These are phyloP conservation scores for Papilio polyxenes DNA, from an alignment of 1,140 invertebrate species.

Conservation along the genomic window DNA sequence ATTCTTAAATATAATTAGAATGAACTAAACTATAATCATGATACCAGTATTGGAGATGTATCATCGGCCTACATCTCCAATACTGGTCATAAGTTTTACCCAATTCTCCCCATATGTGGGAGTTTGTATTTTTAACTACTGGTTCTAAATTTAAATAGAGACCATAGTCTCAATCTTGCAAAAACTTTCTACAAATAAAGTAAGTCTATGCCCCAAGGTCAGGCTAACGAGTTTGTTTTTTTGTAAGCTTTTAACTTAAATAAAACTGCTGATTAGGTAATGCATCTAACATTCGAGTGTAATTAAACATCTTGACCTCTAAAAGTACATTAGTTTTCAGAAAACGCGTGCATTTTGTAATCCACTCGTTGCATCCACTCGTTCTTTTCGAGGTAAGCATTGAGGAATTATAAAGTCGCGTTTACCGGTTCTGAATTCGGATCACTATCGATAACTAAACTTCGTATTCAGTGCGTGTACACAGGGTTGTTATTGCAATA, in stretches of 20 bases:
- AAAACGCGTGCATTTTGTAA: constrained; percentile 21
- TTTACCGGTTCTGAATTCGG: constrained; percentile 56
- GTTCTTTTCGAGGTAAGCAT: constrained; percentile 34
- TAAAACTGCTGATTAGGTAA: neutral
- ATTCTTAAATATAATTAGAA: no score
- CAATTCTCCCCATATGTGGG: neutral
- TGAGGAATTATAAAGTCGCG: constrained; percentile 38
- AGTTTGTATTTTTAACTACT: neutral
- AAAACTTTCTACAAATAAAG: constrained; percentile 1
- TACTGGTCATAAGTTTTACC: neutral
- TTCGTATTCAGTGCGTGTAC: constrained; percentile 20
- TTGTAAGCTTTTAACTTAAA: neutral
- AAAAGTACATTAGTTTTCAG: constrained; percentile 15
- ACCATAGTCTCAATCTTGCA: neutral
- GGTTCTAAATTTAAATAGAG: neutral
- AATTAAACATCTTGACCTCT: constrained; percentile 13
- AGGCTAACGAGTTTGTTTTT: neutral
- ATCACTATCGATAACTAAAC: constrained; percentile 26
- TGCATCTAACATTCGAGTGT: neutral
- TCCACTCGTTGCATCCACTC: neutral
- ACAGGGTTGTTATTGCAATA: constrained; percentile 8
- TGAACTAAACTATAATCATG: no score
- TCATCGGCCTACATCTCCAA: neutral
- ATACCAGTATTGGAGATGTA: no score
- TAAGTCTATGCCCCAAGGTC: neutral